A percentile compares a stretch with the other conserved stretches of the same genome.
These are phyloP conservation scores for Periophthalmus modestus DNA, from an alignment of 2,113 vertebrate genomes.

Conservation along the genomic window DNA sequence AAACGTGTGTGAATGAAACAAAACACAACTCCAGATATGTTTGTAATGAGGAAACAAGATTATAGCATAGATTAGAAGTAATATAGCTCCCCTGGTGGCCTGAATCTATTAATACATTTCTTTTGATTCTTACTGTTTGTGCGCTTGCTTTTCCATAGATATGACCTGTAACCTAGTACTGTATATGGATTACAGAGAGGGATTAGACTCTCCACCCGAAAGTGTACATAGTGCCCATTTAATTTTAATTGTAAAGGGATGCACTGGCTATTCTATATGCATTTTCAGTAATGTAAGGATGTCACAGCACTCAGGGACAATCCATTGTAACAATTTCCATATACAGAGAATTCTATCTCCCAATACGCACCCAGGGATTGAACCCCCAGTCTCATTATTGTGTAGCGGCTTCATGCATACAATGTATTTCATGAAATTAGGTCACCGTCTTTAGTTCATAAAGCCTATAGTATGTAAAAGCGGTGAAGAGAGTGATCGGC, in stretches of 20 bases:
- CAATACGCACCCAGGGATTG: not conserved
- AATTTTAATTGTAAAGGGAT: not conserved
- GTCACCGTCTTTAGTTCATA: slow-evolving; percentile 29
- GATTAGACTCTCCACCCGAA: too few species aligned
- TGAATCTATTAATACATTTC: slow-evolving; percentile 69
- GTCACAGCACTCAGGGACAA: too few species aligned
- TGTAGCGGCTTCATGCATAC: slow-evolving; percentile 11
- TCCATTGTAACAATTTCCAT: not conserved
- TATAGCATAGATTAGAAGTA: too few species aligned
- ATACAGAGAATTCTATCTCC: not conserved
- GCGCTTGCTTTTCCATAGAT: too few species aligned
- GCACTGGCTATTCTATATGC: not conserved
- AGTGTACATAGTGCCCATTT: too few species aligned
- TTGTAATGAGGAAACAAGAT: too few species aligned
- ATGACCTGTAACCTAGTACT: too few species aligned
- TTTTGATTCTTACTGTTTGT: slow-evolving; percentile 65
- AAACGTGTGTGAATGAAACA: too few species aligned
- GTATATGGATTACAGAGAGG: too few species aligned
- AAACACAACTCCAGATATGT: too few species aligned
- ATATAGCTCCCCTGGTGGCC: slow-evolving; percentile 43
- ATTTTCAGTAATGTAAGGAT: not conserved
- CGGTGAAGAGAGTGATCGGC: slow-evolving; percentile 22
- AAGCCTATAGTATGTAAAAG: slow-evolving; percentile 35
- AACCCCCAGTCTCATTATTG: slow-evolving; percentile 7
- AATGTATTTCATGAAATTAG: slow-evolving; percentile 37